Percentiles rank a stretch among this genome's conserved stretches.
phyloP scores from a whole-genome alignment of 2,113 vertebrate genomes.

The Mustelus asterias region DNA sequence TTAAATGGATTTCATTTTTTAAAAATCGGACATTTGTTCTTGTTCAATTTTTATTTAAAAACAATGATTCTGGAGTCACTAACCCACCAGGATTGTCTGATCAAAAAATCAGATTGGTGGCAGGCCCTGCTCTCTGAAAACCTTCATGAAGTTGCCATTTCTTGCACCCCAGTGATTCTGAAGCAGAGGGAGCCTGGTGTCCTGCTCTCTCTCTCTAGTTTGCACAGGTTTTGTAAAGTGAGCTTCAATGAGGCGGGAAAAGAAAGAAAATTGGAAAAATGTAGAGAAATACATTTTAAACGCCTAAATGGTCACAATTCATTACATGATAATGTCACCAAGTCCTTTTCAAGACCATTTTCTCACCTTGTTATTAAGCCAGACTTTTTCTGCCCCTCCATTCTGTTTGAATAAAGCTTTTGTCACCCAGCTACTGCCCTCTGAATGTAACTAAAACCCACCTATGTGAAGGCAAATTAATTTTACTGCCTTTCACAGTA shows the following conservation, averaged over 20 bases:
- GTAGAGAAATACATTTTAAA: not conserved
- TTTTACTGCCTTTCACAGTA: not conserved
- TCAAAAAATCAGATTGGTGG: not conserved
- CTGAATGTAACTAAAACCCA: not conserved
- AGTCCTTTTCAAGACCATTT: not conserved
- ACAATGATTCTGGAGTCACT: not conserved
- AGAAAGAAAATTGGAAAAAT: not conserved
- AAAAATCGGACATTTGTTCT: not conserved
- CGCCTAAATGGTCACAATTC: not conserved
- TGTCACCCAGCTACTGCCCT: not conserved
- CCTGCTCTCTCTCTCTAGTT: not conserved
- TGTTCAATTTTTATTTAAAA: not conserved
- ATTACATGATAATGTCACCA: not conserved
- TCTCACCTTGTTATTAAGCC: not conserved
- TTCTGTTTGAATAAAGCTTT: not conserved
- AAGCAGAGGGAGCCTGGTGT: not conserved
- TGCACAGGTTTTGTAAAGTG: not conserved
- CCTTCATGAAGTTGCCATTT: not conserved
- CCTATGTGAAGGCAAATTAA: not conserved
- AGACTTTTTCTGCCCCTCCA: not conserved
- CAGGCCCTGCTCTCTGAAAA: not conserved
- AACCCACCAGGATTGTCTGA: not conserved
- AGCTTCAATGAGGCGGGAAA: not conserved
- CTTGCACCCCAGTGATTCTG: not conserved
- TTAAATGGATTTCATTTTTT: not conserved